phyloP scores from a whole-genome alignment of 2,113 vertebrate genomes.

The Steatornis caripensis region DNA sequence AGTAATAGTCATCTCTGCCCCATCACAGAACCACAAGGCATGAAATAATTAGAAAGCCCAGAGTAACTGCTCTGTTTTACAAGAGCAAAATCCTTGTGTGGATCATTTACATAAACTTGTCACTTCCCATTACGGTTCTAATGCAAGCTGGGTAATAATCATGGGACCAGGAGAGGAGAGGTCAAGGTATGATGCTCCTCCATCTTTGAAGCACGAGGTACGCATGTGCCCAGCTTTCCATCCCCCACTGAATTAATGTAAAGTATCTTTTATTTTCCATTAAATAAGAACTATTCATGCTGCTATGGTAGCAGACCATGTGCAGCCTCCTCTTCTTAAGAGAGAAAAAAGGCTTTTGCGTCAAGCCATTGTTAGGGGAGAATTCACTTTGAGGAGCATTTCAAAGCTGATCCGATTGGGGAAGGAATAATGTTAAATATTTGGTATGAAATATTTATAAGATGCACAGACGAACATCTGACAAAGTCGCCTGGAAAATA shows the following conservation, averaged over 20 bases:
- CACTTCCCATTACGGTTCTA: conserved; percentile 76
- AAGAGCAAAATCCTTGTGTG: conserved; percentile 77
- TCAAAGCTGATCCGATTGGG: conserved; percentile 78
- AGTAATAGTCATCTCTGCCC: conserved; percentile 75
- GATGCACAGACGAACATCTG: conserved; percentile 57
- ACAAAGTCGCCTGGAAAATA: conserved; percentile 73
- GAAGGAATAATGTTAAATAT: conserved; percentile 81
- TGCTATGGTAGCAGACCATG: conserved; percentile 79
- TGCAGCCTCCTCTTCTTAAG: conserved; percentile 73
- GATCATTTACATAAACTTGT: conserved; percentile 86
- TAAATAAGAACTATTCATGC: conserved; percentile 74
- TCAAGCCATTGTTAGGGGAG: conserved; percentile 81
- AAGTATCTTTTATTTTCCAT: conserved; percentile 78
- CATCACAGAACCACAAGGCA: conserved; percentile 84
- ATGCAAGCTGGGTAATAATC: conserved; percentile 63
- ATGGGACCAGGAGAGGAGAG: conserved; percentile 56
- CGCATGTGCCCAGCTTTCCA: conserved; percentile 63
- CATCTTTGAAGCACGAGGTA: conserved; percentile 58
- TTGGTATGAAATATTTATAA: conserved; percentile 88
- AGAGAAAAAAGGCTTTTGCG: conserved; percentile 71
- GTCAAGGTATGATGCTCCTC: conserved; percentile 59
- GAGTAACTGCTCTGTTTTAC: conserved; percentile 84
- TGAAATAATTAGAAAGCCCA: conserved; percentile 88
- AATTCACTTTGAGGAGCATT: conserved; percentile 78
- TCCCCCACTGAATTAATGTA: conserved; percentile 65